A percentile compares a stretch with the other conserved stretches of the same genome.
Evolutionary conservation across 2,888 invertebrate species (phyloP).

Genomic region (Cosmorhoe ocellata): DNA sequence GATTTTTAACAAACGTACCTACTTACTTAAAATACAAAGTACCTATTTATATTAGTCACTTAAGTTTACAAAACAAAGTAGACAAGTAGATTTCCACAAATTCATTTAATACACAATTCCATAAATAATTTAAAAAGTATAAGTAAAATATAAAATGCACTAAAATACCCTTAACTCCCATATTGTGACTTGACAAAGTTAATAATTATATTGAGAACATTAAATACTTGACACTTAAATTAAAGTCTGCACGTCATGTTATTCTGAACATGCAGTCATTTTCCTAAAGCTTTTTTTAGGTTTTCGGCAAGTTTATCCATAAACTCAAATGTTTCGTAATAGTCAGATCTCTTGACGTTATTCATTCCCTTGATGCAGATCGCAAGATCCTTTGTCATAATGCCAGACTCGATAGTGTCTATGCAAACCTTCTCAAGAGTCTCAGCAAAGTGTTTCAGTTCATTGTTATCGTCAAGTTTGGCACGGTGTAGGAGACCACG

Average conservation of each 20-base stretch:
- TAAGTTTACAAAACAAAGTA: no score
- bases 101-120: constrained; percentile 9
- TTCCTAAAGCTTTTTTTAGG: constrained; percentile 84
- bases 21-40: no score
- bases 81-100: no score
- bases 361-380: constrained; percentile 98
- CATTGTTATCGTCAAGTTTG: constrained; percentile 92
- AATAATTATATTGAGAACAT: constrained; percentile 34
- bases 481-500: constrained; percentile 96
- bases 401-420: constrained; percentile 96
- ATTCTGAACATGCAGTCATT: constrained; percentile 68
- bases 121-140: constrained; percentile 43
- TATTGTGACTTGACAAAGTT: constrained; percentile 39
- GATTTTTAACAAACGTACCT: no score
- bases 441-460: constrained; percentile 90
- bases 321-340: constrained; percentile 98
- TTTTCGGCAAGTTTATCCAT: constrained; percentile 97
- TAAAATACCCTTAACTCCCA: constrained; percentile 60
- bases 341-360: constrained; percentile 90
- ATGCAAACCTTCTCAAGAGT: constrained; percentile 95
- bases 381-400: constrained; percentile 99
- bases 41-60: no score
- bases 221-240: constrained; percentile 39
- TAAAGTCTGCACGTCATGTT: constrained; percentile 59
- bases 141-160: constrained; percentile 59